Evolutionary conservation across 2,113 vertebrate species (phyloP), one percentile per base, ranked within the genome.

Genomic region (Podocnemis expansa): DNA sequence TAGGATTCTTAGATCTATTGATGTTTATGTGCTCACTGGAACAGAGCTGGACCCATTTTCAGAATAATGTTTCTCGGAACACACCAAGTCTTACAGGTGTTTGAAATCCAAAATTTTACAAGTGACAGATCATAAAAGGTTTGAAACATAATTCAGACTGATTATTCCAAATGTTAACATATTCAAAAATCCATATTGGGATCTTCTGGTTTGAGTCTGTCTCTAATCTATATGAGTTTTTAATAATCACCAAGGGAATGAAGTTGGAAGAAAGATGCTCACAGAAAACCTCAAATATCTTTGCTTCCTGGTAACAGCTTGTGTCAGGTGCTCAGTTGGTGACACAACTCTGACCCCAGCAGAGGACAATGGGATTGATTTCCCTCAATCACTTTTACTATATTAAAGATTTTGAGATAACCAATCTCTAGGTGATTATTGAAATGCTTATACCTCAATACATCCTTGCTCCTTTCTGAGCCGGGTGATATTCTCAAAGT

Each of bases 1-100:
- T 29, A 76, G 73, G 41, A 70, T 19, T 70, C n/a, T 38, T 76
- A 76, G 25, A 76, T 25, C 38, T 13, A 45, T 19, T 70, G 63
- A 70, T 21, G 25, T 43, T 76, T 45, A 14, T 25, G 11, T 45
- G 73, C 43, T 76, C 73, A 25, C 73, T 76, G 41, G 41, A 43
- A 45, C 22, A 76, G 41, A 41, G 11, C 24, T 27, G 73, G 13
- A 25, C 34, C 54, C 86, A 5, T 49, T 84, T 47, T 67, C 78
- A 88, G 75, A 95, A 82, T 5, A 25, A 75, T 89, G 49, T 12
- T 29, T 52, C 85, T 90, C 21, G 22, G 63, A 45, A 43, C 13
- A 45, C 82, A 80, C 54, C 85, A 76, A 90, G 87, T 22, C 3
- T 0, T 10, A 7, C 0, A 0, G 51, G 45, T 75, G 21, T 91